phyloP scores from a whole-genome alignment of 2,113 vertebrate genomes.

The Menidia beryllina region DNA sequence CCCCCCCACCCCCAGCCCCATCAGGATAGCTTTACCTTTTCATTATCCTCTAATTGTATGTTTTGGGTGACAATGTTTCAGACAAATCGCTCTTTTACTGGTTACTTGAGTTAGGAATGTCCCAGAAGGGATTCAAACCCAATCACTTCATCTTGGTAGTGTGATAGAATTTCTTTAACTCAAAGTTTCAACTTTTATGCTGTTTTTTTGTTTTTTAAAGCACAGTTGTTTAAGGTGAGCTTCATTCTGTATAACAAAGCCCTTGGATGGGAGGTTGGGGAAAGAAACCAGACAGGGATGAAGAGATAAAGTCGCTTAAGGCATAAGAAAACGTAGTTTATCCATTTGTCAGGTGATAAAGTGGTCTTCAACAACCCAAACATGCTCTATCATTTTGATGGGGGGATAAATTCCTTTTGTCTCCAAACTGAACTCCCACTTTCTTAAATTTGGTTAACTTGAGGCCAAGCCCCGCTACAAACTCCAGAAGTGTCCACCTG shows the following conservation, averaged over 20 bases:
- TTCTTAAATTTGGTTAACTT: too few species aligned
- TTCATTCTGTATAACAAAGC: too few species aligned
- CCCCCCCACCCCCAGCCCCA: not conserved
- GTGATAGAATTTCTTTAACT: not conserved
- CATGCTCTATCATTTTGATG: too few species aligned
- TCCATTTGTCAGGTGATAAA: too few species aligned
- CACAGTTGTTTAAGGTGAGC: too few species aligned
- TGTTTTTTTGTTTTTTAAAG: not conserved
- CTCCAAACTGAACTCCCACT: not conserved
- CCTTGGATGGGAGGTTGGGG: too few species aligned
- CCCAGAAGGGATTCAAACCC: not conserved
- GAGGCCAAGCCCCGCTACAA: too few species aligned
- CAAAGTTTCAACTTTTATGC: not conserved
- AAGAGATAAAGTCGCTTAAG: too few species aligned
- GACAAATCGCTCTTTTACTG: not conserved
- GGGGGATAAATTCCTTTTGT: too few species aligned
- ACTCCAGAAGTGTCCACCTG: not conserved
- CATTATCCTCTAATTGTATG: conserved; percentile 37
- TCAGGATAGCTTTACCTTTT: conserved; percentile 15
- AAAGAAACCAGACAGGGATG: too few species aligned
- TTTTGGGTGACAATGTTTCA: conserved; percentile 3
- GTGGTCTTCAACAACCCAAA: too few species aligned
- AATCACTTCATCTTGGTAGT: not conserved
- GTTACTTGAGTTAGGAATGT: not conserved
- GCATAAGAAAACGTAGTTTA: too few species aligned